phyloP scores from a whole-genome alignment of 2,797 vertebrate species.

The Stomatorhinus walkeri region DNA sequence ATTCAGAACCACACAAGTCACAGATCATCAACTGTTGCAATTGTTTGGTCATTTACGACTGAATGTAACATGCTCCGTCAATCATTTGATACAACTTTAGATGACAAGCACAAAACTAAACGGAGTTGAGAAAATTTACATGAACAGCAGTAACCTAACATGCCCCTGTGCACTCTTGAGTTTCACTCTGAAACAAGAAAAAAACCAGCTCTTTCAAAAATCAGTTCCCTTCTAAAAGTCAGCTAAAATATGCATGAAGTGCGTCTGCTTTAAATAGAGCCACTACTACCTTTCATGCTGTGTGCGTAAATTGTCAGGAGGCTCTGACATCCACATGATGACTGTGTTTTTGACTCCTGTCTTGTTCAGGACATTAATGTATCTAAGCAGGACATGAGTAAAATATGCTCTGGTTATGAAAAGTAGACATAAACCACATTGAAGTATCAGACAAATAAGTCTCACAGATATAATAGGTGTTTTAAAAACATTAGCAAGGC shows the following conservation, averaged over 20 bases:
- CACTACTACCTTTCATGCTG: neutral
- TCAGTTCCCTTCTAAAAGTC: neutral
- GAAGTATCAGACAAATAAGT: neutral
- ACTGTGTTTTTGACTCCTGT: neutral
- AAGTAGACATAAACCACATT: no score
- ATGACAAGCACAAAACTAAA: neutral
- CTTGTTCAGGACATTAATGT: neutral
- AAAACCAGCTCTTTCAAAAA: neutral
- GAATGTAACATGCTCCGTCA: neutral
- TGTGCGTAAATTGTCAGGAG: neutral
- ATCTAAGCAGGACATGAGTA: neutral
- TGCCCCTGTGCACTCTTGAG: neutral
- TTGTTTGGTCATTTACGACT: neutral
- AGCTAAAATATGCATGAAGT: neutral
- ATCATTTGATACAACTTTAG: neutral
- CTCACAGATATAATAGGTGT: neutral
- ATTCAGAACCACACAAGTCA: neutral
- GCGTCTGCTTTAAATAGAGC: neutral
- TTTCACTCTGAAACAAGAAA: neutral
- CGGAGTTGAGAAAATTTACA: neutral
- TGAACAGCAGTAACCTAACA: neutral
- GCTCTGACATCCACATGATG: neutral
- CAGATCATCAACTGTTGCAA: neutral
- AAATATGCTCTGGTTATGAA: neutral
- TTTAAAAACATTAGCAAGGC: neutral